phyloP scores from a whole-genome alignment of 2,797 vertebrate species.

The Siniperca undulata region DNA sequence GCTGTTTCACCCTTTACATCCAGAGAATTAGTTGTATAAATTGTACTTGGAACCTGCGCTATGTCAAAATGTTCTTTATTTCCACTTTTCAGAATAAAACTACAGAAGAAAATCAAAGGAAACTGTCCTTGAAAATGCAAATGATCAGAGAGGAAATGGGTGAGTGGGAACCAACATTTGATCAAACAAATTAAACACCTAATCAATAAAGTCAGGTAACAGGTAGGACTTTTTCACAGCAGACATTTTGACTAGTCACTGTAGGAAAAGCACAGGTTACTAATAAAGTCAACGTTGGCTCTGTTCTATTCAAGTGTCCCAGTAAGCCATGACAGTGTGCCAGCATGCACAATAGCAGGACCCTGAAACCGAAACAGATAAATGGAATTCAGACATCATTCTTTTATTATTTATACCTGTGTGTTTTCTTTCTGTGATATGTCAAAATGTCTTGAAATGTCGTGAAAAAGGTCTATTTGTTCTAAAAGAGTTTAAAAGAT shows the following conservation, averaged over 20 bases:
- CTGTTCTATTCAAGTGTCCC: not conserved
- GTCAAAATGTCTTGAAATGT: not conserved
- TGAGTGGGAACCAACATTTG: conserved; percentile 81
- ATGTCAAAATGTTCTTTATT: conserved; percentile 1
- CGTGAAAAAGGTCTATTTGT: not conserved
- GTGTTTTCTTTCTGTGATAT: not conserved
- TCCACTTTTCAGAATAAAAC: conserved; percentile 88
- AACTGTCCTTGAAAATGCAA: conserved; percentile 89
- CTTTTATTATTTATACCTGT: not conserved
- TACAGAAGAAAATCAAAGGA: conserved; percentile 88
- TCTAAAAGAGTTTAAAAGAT: not conserved
- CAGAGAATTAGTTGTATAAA: not conserved
- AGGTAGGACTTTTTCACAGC: not conserved
- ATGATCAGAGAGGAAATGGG: conserved; percentile 94
- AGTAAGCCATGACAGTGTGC: not conserved
- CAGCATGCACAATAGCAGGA: not conserved
- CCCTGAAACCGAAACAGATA: not conserved
- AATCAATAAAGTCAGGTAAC: not conserved
- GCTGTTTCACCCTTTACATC: not conserved
- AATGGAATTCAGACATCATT: not conserved
- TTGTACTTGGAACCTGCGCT: not conserved
- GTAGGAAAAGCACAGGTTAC: not conserved
- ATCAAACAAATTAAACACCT: not conserved
- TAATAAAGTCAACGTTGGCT: not conserved
- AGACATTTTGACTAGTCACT: not conserved